Evolutionary conservation across 1,140 invertebrate genomes (phyloP).

Genomic region (Drosophila mauritiana): DNA sequence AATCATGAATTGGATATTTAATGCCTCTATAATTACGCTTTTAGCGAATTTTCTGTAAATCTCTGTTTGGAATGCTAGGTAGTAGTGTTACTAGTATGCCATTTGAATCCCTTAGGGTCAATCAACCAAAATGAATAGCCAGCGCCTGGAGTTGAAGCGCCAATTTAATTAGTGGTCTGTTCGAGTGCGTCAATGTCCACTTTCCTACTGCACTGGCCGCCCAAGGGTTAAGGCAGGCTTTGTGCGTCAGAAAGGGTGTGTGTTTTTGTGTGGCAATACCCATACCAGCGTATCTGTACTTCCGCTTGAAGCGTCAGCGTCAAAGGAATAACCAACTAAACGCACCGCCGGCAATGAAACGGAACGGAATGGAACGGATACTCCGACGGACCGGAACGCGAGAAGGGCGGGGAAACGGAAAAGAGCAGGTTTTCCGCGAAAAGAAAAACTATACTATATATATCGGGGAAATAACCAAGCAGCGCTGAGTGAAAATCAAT

Average conservation of each 20-base stretch:
- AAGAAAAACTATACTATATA: conserved; percentile 3
- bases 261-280: conserved; percentile 6
- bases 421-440: conserved; percentile 14
- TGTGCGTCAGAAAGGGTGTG: conserved; percentile 2
- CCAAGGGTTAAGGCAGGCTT: conserved; percentile 34
- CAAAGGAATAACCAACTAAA: conserved; percentile 46
- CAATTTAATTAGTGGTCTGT: conserved; percentile 4
- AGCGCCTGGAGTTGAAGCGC: conserved; percentile 14
- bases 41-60: neutral
- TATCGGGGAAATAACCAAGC: conserved; percentile 14
- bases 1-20: no score
- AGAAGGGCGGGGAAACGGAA: neutral
- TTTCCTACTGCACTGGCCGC: neutral
- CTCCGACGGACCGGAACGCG: neutral
- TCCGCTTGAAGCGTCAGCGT: conserved; percentile 28
- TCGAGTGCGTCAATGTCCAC: conserved; percentile 13
- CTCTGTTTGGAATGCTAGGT: neutral
- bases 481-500: conserved; percentile 60
- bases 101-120: neutral
- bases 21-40: no score
- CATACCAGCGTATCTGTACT: conserved; percentile 6
- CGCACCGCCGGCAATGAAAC: conserved; percentile 13
- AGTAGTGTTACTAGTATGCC: neutral
- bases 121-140: neutral
- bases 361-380: neutral